These are phyloP conservation scores for Pithys albifrons DNA, from an alignment of 2,113 vertebrate species.

Conservation along the genomic window DNA sequence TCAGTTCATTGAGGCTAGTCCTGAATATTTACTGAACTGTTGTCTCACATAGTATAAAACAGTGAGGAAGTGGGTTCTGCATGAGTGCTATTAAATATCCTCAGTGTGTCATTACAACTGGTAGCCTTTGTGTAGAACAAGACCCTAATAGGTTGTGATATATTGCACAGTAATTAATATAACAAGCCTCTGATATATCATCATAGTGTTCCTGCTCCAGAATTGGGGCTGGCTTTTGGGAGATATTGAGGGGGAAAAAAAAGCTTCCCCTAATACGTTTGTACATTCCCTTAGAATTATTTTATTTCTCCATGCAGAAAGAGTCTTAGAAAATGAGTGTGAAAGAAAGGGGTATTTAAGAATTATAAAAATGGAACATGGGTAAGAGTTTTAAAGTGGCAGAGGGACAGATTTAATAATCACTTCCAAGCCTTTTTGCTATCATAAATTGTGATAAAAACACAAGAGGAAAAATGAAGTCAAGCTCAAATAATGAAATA, in stretches of 20 bases:
- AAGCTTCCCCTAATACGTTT: not conserved
- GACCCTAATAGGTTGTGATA: not conserved
- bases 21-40: constrained; percentile 24
- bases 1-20: not conserved
- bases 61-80: not conserved
- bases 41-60: not conserved
- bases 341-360: not conserved
- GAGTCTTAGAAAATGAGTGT: not conserved
- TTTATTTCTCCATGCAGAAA: not conserved
- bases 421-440: not conserved
- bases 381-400: not conserved
- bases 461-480: not conserved
- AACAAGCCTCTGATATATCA: not conserved
- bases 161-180: constrained; percentile 6
- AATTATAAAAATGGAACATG: not conserved
- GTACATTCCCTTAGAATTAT: not conserved
- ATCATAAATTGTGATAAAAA: not conserved
- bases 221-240: not conserved
- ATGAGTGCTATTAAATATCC: constrained; percentile 22
- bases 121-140: not conserved
- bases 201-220: not conserved
- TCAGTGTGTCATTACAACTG: not conserved
- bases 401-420: not conserved
- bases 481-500: constrained; percentile 13
- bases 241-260: not conserved